Evolutionary conservation across 2,113 vertebrate genomes (phyloP).

Genomic region (Neomonachus schauinslandi): DNA sequence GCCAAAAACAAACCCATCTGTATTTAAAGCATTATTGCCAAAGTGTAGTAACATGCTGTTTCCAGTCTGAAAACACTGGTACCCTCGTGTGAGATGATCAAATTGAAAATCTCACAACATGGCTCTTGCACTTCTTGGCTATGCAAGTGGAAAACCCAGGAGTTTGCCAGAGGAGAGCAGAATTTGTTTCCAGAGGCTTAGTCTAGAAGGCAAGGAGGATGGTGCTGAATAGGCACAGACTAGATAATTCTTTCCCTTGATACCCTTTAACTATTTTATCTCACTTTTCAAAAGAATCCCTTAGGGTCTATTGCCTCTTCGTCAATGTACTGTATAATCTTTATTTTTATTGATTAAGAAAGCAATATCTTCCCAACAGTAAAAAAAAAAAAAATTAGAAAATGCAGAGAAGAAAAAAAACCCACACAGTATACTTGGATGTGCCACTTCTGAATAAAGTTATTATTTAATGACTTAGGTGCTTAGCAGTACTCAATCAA

Average conservation of each 20-base stretch:
- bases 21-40: constrained; percentile 84
- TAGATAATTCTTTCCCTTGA: neutral
- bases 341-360: constrained; percentile 33
- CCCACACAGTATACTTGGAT: neutral
- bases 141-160: constrained; percentile 43
- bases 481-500: neutral
- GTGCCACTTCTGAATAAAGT: neutral
- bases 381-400: neutral
- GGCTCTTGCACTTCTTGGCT: constrained; percentile 71
- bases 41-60: constrained; percentile 81
- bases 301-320: neutral
- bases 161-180: constrained; percentile 38
- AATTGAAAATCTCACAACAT: constrained; percentile 77
- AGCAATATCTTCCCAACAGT: neutral
- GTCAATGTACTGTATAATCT: neutral
- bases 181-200: constrained; percentile 45
- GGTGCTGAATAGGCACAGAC: neutral
- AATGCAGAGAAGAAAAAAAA: neutral
- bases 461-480: neutral
- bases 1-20: constrained; percentile 83
- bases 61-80: constrained; percentile 79
- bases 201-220: neutral
- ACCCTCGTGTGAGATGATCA: constrained; percentile 78
- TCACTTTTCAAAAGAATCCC: neutral
- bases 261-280: neutral